Percentiles rank a stretch among this genome's conserved stretches.
Evolutionary conservation across 2,888 invertebrate genomes (phyloP).

Genomic region (Acrobasis repandana): DNA sequence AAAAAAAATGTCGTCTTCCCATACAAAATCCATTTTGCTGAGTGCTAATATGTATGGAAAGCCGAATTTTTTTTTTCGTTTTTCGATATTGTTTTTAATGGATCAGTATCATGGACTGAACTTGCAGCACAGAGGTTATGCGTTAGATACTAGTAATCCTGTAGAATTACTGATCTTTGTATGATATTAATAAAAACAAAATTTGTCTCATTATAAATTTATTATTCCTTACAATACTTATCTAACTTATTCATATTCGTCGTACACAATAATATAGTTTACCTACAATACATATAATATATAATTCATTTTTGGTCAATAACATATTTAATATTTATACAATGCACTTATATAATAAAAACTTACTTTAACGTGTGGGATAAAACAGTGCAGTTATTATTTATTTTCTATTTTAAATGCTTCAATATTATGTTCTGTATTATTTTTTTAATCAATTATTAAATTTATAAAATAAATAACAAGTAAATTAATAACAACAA

Average conservation of each 20-base stretch:
- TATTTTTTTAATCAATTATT: conserved; percentile 11
- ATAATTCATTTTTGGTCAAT: conserved; percentile 53
- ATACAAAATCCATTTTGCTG: no score
- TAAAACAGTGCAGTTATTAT: conserved; percentile 61
- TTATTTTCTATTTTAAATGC: conserved; percentile 53
- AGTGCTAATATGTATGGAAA: no score
- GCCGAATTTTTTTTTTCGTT: no score
- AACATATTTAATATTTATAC: conserved; percentile 46
- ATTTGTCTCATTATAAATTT: conserved; percentile 46
- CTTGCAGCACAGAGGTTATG: no score
- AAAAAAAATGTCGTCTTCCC: no score
- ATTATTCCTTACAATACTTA: conserved; percentile 48
- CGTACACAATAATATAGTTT: conserved; percentile 36
- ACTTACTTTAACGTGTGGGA: conserved; percentile 54
- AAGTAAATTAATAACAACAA: conserved; percentile 27
- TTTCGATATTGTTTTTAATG: no score
- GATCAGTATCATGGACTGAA: no score
- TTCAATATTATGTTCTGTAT: conserved; percentile 37
- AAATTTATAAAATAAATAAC: conserved; percentile 23
- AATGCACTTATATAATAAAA: conserved; percentile 39
- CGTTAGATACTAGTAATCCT: no score
- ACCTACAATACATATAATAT: conserved; percentile 41
- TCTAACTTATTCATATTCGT: conserved; percentile 43
- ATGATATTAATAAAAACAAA: conserved; percentile 24
- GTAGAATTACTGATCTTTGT: not conserved